These are phyloP conservation scores for Ditylenchus dipsaci DNA, from an alignment of 1,140 invertebrate genomes.

Conservation along the genomic window DNA sequence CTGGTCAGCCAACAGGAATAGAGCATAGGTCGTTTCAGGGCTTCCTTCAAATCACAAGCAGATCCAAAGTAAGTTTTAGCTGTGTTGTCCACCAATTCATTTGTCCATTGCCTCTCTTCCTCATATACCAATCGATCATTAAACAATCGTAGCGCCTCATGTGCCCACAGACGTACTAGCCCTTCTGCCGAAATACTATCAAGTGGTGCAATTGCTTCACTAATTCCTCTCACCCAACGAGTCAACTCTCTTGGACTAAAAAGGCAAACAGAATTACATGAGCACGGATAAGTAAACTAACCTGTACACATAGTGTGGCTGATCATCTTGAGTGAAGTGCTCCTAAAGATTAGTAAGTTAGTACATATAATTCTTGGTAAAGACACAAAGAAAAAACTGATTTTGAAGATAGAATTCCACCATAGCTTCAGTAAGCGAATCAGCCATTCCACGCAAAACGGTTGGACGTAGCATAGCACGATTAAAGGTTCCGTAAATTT, in stretches of 20 bases:
- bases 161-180: conserved; percentile 91
- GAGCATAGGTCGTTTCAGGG: conserved; percentile 81
- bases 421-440: conserved; percentile 95
- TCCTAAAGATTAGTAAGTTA: conserved; percentile 64
- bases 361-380: background rate
- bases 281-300: too few relatives aligned
- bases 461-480: conserved; percentile 91
- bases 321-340: conserved; percentile 98
- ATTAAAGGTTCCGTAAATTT: conserved; percentile 97
- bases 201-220: conserved; percentile 88
- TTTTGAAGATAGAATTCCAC: conserved; percentile 94
- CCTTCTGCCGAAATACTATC: conserved; percentile 86
- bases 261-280: too few relatives aligned
- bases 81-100: conserved; percentile 90
- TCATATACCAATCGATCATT: conserved; percentile 87
- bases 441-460: conserved; percentile 80
- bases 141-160: conserved; percentile 94
- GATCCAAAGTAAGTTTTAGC: conserved; percentile 90
- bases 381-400: conserved; percentile 63
- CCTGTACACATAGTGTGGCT: conserved; percentile 78
- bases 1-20: conserved; percentile 99
- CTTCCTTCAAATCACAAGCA: conserved; percentile 70
- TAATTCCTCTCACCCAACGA: conserved; percentile 96
- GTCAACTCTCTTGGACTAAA: conserved; percentile 96
- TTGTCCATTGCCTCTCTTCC: conserved; percentile 89